Base-by-base conservation (phyloP, 2,888 invertebrate species). In the Acrobasis consociella region DNA sequence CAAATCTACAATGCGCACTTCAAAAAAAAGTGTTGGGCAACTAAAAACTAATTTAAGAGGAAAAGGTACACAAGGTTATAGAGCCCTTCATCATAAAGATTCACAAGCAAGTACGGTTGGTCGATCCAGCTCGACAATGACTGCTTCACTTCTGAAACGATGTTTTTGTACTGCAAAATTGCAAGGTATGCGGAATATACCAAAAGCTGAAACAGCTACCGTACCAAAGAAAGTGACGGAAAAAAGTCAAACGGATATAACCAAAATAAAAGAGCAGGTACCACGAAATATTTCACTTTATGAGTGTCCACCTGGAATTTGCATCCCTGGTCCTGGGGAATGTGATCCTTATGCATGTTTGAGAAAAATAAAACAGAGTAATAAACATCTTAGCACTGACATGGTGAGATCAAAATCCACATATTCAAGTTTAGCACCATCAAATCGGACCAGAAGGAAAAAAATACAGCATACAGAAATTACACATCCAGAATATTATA, bases 281-380 rank as follows among this genome's bases (percentile, higher is more conserved):
- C 8, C n/a, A 8, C 50, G 46, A 42, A 8, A 60, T 46, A 63
- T 76, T 60, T 64, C 68, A 37, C 74, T 78, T n/a, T 72, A 77
- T 66, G 78, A 82, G 67, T 82, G 82, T 68, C 77, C 81, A 65
- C 78, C 81, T 55, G 74, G 73, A 37, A 63, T 76, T 49, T 82
- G 82, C 66, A 67, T 76, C 16, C 82, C 81, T 10, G 75, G 72
- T 31, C 82, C 81, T n/a, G 76, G 74, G n/a, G 59, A 72, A 63
- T 83, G 83, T 68, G 64, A 80, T 64, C 75, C 81, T 17, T 65
- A 74, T 62, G 65, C 70, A 64, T 81, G 80, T 67, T 66, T 72
- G 37, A 72, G 78, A 71, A 63, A 69, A 58, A 80, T 81, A 39
- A 72, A 71, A 59, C 68, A 64, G 61, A 74, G 76, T 69, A 69